Conservation (phyloP, 2,113 vertebrate genomes). For the Microcebus murinus region DNA sequence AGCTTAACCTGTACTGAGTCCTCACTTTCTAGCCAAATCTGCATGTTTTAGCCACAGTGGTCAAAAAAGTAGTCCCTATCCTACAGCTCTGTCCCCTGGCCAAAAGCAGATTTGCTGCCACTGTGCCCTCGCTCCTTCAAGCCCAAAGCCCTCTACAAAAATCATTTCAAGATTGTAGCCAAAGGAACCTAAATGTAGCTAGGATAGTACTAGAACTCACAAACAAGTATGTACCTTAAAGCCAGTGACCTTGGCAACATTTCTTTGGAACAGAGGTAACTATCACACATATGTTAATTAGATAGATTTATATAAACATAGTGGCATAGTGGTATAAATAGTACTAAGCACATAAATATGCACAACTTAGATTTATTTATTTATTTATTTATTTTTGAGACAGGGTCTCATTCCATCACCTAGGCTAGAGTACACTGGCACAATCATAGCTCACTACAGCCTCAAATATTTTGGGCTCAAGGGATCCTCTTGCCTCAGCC, state of each 20-base stretch:
- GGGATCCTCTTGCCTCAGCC: too few species aligned
- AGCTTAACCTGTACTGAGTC: not conserved
- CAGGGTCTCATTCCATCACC: too few species aligned
- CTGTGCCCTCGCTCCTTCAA: not conserved
- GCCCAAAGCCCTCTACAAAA: not conserved
- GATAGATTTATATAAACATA: not conserved
- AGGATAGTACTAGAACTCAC: not conserved
- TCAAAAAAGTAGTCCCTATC: not conserved
- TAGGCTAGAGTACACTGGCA: too few species aligned
- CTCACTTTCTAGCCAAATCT: not conserved
- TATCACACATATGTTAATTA: not conserved
- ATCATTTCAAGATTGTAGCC: not conserved
- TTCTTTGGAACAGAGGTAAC: not conserved
- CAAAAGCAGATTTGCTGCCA: not conserved
- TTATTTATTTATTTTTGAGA: too few species aligned
- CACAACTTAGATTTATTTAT: not conserved
- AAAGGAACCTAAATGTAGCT: not conserved
- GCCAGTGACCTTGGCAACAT: not conserved
- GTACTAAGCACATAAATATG: not conserved
- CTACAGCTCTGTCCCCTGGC: accelerated
- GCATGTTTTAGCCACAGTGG: not conserved
- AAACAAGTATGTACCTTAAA: not conserved
- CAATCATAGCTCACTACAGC: too few species aligned
- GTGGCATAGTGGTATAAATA: not conserved
- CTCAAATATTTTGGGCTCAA: too few species aligned